Evolutionary conservation across 2,797 vertebrate species (phyloP), one percentile per base, ranked within the genome.

Genomic region (Halcyon smyrnensis): DNA sequence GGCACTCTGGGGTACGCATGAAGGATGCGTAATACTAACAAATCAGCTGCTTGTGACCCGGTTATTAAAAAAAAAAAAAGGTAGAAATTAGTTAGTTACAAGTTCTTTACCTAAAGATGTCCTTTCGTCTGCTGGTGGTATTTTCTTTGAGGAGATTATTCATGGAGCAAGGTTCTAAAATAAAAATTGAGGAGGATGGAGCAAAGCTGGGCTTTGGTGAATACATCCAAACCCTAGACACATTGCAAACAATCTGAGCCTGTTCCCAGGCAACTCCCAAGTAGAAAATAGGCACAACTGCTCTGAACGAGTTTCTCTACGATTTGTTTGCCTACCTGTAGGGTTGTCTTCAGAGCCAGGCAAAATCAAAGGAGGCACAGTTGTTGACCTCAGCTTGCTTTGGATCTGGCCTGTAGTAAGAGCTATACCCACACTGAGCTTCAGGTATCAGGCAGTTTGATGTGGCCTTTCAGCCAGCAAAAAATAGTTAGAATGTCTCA

Each of bases 141-240:
- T 94, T 94, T 95, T 95, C 89, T 96, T 96, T 0, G 1, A 89
- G 79, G 84, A 95, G 91, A 96, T 96, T 97, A 97, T 97, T 97
- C 96, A 96, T 93, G 96, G 96, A 96, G 89, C 89, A 96, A 96
- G 94, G 94, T 96, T 96, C 95, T 97, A 97, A 96, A 97, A 97
- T 97, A 97, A 97, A 96, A 97, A 96, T 92, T 96, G 96, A 97
- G 96, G 96, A 97, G 96, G 96, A 96, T 93, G 96, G 89, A 94
- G 93, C 50, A 95, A 97, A 97, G 96, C 86, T 97, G 89, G 90
- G 92, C 81, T 92, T 95, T 93, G 82, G 93, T 97, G 93, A 95
- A 95, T 95, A 92, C 92, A 95, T 95, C 93, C 90, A 97, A 95
- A 95, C 90, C 84, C 86, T 87, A 97, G 86, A 93, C 87, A 94